Evolutionary conservation across 1,140 invertebrate genomes (phyloP).

Genomic region (Drosophila pallidifrons): DNA sequence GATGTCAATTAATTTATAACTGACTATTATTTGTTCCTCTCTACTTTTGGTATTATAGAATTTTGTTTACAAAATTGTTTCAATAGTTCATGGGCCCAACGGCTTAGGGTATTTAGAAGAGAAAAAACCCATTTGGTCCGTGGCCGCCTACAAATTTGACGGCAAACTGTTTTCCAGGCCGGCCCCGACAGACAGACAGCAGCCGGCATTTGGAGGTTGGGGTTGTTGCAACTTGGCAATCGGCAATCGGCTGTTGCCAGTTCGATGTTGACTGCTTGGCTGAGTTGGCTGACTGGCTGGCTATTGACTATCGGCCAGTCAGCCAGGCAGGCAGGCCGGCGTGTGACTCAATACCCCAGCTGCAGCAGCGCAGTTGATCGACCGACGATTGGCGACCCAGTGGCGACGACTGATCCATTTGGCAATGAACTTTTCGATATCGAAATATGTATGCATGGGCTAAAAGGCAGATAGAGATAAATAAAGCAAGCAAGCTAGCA

Average conservation of each 20-base stretch:
- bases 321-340: constrained; percentile 30
- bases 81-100: background rate
- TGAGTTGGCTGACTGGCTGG: background rate
- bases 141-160: constrained; percentile 77
- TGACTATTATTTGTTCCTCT: too few relatives aligned
- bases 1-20: too few relatives aligned
- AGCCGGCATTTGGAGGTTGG: constrained; percentile 52
- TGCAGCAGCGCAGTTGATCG: constrained; percentile 70
- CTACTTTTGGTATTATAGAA: too few relatives aligned
- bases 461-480: constrained; percentile 48
- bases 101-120: constrained; percentile 41
- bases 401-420: constrained; percentile 70
- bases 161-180: constrained; percentile 37
- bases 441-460: constrained; percentile 43
- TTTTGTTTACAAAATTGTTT: too few relatives aligned
- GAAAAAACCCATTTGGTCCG: constrained; percentile 68
- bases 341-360: constrained; percentile 73
- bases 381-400: constrained; percentile 63
- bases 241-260: background rate
- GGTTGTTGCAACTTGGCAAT: constrained; percentile 60
- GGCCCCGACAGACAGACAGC: constrained; percentile 32
- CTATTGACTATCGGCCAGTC: constrained; percentile 19
- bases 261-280: too few relatives aligned
- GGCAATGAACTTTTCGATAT: constrained; percentile 80
- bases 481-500: constrained; percentile 21